Conservation (phyloP, 2,113 vertebrate genomes). For the Eurystomus gularis region DNA sequence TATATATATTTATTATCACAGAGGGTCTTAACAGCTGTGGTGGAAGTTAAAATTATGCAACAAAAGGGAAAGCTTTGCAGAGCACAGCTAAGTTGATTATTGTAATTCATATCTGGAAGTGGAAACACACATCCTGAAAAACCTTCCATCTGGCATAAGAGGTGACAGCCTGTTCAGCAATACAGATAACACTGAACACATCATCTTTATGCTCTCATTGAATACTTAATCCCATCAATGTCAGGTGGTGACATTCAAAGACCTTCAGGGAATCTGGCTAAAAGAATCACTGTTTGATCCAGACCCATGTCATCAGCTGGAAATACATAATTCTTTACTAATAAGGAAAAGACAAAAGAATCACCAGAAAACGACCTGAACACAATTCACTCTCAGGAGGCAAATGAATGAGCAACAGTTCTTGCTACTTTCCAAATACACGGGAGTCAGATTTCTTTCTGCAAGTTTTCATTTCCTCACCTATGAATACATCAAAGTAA, state of each 20-base stretch:
- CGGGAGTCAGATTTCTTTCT: neutral
- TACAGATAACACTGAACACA: neutral
- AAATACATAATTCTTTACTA: neutral
- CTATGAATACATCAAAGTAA: neutral
- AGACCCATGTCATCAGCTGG: neutral
- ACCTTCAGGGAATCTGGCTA: neutral
- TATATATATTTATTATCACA: constrained; percentile 32
- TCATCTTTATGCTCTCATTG: neutral
- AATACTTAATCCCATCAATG: neutral
- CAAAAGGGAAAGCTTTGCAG: neutral
- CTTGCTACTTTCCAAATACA: neutral
- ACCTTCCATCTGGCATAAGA: neutral
- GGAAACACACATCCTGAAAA: constrained; percentile 21
- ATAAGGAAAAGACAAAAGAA: neutral
- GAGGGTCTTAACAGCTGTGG: constrained; percentile 8
- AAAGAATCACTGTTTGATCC: neutral
- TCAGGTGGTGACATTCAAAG: neutral
- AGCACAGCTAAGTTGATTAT: constrained; percentile 12
- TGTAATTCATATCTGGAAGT: constrained; percentile 35
- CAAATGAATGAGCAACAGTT: neutral
- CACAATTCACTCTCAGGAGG: neutral
- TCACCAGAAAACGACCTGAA: neutral
- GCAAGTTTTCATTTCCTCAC: neutral
- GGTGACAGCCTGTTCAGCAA: neutral
- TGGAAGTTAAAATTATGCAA: constrained; percentile 42